phyloP scores from a whole-genome alignment of 2,113 vertebrate species.

The Rana temporaria region DNA sequence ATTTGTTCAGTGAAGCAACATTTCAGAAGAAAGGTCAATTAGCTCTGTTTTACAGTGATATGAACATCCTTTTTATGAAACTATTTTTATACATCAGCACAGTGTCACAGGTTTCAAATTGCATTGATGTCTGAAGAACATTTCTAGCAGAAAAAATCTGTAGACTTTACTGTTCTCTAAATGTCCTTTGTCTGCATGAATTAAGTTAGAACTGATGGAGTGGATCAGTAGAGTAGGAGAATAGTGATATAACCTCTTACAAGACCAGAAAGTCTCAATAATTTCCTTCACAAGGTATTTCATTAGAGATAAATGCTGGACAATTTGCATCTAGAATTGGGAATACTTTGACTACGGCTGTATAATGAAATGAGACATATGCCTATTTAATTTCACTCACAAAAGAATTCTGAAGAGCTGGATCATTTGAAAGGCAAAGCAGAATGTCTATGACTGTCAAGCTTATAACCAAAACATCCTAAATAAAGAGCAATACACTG shows the following conservation, averaged over 20 bases:
- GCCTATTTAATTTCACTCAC: slow-evolving; percentile 65
- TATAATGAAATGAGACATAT: slow-evolving; percentile 79
- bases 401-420: slow-evolving; percentile 36
- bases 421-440: slow-evolving; percentile 48
- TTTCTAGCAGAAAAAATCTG: slow-evolving; percentile 61
- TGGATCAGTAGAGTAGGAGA: slow-evolving; percentile 56
- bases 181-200: slow-evolving; percentile 81
- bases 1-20: slow-evolving; percentile 83
- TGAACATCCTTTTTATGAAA: slow-evolving; percentile 78
- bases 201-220: slow-evolving; percentile 79
- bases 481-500: background rate
- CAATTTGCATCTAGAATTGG: slow-evolving; percentile 85
- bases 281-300: slow-evolving; percentile 85
- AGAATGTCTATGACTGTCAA: background rate
- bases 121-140: slow-evolving; percentile 77
- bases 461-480: background rate
- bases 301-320: slow-evolving; percentile 83
- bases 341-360: slow-evolving; percentile 66
- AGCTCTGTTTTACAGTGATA: slow-evolving; percentile 70
- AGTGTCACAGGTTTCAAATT: slow-evolving; percentile 69
- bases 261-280: slow-evolving; percentile 85
- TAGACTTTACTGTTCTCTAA: slow-evolving; percentile 79
- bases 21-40: slow-evolving; percentile 80
- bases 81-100: slow-evolving; percentile 75
- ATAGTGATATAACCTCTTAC: slow-evolving; percentile 72